Conservation (phyloP, 2,113 vertebrate species). For the Melanocharis versteri region DNA sequence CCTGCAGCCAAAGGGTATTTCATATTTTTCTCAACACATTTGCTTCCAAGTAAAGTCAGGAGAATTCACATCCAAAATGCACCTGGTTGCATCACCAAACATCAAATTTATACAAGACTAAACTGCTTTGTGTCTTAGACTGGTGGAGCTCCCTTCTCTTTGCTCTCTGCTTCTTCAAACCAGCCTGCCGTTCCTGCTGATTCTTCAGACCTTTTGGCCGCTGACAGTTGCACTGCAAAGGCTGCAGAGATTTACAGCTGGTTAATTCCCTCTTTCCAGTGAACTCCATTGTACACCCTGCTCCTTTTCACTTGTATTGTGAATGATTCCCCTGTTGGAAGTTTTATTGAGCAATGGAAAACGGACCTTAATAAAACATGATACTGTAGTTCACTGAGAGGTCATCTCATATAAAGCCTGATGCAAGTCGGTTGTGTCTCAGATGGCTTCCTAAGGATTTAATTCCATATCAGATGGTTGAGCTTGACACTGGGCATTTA, state of each 20-base stretch:
- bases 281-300: not conserved
- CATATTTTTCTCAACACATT: not conserved
- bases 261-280: not conserved
- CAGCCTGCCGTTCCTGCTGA: not conserved
- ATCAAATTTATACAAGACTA: not conserved
- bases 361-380: not conserved
- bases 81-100: not conserved
- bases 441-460: not conserved
- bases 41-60: not conserved
- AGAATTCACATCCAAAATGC: not conserved
- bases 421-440: not conserved
- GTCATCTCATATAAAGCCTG: not conserved
- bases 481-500: not conserved
- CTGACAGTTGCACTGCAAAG: not conserved
- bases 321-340: not conserved
- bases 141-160: not conserved
- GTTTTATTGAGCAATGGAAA: conserved; percentile 4
- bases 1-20: not conserved
- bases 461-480: not conserved
- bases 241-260: not conserved
- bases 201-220: not conserved
- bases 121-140: not conserved
- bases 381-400: not conserved
- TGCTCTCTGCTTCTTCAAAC: not conserved
- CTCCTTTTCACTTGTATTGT: not conserved